Evolutionary conservation across 2,113 vertebrate species (phyloP).

Genomic region (rabbit (Oryctolagus cuniculus)): DNA sequence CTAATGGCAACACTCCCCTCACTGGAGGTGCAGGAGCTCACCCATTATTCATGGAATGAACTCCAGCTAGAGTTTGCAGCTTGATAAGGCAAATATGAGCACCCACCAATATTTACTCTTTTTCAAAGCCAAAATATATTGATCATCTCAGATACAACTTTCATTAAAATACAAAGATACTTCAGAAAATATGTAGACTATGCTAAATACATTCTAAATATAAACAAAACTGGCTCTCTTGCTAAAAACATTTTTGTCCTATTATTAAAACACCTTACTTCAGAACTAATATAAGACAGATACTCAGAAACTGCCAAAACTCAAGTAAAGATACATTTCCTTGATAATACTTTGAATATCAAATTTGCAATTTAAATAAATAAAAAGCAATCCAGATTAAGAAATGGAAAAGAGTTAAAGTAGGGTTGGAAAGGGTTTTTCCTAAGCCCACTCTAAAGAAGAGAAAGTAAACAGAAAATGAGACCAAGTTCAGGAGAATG

Average conservation of each 20-base stretch:
- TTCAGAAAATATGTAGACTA: not conserved
- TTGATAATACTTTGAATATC: not conserved
- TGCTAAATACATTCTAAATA: not conserved
- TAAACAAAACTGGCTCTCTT: not conserved
- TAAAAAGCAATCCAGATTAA: conserved; percentile 5
- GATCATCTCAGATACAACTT: not conserved
- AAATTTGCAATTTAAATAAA: conserved; percentile 53
- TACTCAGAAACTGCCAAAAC: conserved; percentile 22
- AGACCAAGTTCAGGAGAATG: not conserved
- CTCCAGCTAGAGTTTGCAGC: not conserved
- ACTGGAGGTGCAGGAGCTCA: not conserved
- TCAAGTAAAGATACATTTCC: not conserved
- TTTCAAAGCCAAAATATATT: not conserved
- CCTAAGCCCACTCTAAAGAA: not conserved
- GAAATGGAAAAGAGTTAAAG: conserved; percentile 18
- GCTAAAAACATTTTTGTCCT: not conserved
- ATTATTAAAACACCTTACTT: not conserved
- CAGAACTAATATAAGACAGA: conserved; percentile 24
- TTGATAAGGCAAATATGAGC: not conserved
- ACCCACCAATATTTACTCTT: not conserved
- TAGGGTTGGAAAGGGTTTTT: not conserved
- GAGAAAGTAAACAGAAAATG: not conserved
- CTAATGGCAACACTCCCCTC: not conserved
- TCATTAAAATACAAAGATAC: not conserved
- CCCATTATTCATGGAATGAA: not conserved